phyloP scores from a whole-genome alignment of 1,140 invertebrate genomes.

The Gryllus bimaculatus region DNA sequence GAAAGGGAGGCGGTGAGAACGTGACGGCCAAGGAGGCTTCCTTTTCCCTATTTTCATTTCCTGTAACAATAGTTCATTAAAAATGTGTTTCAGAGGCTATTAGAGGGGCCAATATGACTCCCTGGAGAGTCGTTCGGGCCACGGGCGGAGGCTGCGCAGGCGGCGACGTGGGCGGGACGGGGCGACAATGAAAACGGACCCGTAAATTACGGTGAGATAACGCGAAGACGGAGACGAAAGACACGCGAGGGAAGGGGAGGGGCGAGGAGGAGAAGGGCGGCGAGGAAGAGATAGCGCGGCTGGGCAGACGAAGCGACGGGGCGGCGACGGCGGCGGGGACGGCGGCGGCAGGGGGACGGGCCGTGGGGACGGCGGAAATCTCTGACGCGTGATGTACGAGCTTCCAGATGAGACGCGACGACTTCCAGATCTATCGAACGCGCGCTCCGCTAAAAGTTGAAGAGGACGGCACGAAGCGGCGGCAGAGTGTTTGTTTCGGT shows the following conservation, averaged over 20 bases:
- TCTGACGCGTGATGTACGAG: slow-evolving; percentile 16
- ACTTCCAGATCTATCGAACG: background rate
- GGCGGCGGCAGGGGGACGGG: background rate
- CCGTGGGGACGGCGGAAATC: slow-evolving; percentile 13
- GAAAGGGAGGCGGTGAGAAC: background rate
- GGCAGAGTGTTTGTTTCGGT: no score
- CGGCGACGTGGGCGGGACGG: background rate
- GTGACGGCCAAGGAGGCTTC: background rate
- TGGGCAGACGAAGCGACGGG: background rate
- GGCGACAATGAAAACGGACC: slow-evolving; percentile 21
- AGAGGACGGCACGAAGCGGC: no score
- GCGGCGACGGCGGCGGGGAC: background rate
- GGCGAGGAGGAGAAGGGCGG: background rate
- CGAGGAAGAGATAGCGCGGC: slow-evolving; percentile 1
- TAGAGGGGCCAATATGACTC: slow-evolving; percentile 52
- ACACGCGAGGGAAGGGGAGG: slow-evolving; percentile 21
- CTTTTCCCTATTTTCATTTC: slow-evolving; percentile 47
- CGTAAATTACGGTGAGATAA: slow-evolving; percentile 22
- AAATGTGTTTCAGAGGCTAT: slow-evolving; percentile 58
- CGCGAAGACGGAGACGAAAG: slow-evolving; percentile 17
- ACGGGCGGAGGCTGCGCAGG: background rate
- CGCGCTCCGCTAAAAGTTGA: no score
- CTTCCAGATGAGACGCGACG: background rate
- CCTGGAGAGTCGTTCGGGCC: slow-evolving; percentile 45
- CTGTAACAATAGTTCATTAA: slow-evolving; percentile 59